Conservation (phyloP, 2,888 invertebrate species). For the Rhogogaster chlorosoma region DNA sequence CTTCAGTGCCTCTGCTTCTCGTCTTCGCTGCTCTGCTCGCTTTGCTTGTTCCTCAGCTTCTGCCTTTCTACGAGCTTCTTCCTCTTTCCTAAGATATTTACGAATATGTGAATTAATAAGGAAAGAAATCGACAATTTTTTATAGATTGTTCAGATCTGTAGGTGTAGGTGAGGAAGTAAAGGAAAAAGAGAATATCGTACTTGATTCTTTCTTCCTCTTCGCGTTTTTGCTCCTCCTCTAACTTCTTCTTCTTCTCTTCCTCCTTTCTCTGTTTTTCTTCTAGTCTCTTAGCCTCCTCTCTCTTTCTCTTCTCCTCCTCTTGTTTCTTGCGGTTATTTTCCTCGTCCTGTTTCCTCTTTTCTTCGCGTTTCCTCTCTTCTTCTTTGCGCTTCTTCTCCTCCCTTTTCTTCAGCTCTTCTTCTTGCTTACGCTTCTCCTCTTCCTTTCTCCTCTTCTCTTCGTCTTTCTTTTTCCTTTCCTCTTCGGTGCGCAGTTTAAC, state of each 20-base stretch:
- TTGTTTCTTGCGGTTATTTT: conserved; percentile 75
- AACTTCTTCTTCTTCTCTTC: conserved; percentile 79
- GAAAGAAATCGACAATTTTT: not conserved
- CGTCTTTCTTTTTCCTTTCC: conserved; percentile 79
- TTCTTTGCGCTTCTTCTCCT: conserved; percentile 79
- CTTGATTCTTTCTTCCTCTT: conserved; percentile 71
- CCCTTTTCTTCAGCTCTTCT: conserved; percentile 80
- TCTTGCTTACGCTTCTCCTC: conserved; percentile 80
- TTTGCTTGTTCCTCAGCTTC: conserved; percentile 76
- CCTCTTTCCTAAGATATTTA: conserved; percentile 66
- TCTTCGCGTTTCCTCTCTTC: conserved; percentile 78
- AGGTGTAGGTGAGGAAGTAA: conserved; percentile 42
- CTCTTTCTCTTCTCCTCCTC: conserved; percentile 77
- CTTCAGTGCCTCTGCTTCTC: conserved; percentile 77
- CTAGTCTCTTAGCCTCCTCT: conserved; percentile 74
- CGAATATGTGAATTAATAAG: not conserved
- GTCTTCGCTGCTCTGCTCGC: conserved; percentile 77
- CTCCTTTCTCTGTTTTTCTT: conserved; percentile 78
- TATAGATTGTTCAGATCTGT: not conserved
- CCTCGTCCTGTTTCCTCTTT: conserved; percentile 78
- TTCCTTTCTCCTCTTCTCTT: conserved; percentile 77
- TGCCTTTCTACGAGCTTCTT: conserved; percentile 68
- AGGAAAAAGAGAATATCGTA: conserved; percentile 58
- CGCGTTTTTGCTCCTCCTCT: conserved; percentile 77
- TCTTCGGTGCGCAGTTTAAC: conserved; percentile 77